A percentile compares a stretch with the other conserved stretches of the same genome.
Conservation (phyloP, 2,113 vertebrate species). For the Capreolus pygargus region DNA sequence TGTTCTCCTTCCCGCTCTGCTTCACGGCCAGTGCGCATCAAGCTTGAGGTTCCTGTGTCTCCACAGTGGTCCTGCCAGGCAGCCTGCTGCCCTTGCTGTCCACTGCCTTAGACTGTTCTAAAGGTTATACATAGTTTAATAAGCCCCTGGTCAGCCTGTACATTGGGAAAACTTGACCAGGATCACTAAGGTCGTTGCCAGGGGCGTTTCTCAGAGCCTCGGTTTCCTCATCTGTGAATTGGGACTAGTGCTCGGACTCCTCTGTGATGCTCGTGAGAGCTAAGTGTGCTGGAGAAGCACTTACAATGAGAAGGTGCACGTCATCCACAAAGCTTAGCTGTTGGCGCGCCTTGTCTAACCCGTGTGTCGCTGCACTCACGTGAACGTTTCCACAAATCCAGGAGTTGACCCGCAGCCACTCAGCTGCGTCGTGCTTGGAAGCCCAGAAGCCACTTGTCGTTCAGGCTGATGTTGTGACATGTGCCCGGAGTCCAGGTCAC, state of each 20-base stretch:
- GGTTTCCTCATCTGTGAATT: not conserved
- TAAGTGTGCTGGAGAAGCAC: not conserved
- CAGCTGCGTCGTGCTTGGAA: not conserved
- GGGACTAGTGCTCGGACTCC: not conserved
- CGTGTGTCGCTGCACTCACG: accelerated
- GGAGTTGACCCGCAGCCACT: not conserved
- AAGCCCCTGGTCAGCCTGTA: not conserved
- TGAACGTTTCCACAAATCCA: not conserved
- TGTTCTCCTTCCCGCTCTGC: accelerated
- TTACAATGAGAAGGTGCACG: accelerated
- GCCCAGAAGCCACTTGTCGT: not conserved
- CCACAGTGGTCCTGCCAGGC: accelerated
- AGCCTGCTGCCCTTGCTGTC: not conserved
- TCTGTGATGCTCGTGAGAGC: not conserved
- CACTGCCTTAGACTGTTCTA: accelerated
- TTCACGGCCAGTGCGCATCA: accelerated
- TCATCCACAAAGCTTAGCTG: accelerated
- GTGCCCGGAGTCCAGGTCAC: not conserved
- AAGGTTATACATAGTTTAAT: accelerated
- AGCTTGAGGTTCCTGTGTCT: accelerated
- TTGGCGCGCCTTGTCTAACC: accelerated
- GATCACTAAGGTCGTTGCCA: accelerated
- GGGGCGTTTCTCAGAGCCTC: not conserved
- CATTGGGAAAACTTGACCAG: not conserved
- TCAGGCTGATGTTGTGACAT: not conserved